Conservation (phyloP, 37 sponge, comb jelly and placozoan species). For the Spongilla lacustris region DNA sequence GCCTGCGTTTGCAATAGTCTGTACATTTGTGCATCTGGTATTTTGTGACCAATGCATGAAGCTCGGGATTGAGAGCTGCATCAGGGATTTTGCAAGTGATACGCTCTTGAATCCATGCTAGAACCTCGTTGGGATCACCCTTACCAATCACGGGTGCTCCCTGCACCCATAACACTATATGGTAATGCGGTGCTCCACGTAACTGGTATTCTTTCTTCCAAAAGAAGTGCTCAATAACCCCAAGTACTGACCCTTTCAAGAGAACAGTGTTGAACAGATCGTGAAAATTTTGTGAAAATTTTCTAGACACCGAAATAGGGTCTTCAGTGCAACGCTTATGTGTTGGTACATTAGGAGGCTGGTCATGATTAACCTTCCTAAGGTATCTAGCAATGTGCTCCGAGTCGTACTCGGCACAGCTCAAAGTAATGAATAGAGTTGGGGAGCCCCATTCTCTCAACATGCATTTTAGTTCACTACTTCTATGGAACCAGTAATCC, state of each 20-base stretch:
- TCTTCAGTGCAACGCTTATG: constrained; percentile 62
- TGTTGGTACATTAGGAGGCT: background rate
- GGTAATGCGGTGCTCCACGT: constrained; percentile 63
- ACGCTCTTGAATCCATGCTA: constrained; percentile 56
- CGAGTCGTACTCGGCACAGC: too few relatives aligned
- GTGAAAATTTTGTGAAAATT: constrained; percentile 51
- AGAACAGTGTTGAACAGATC: too few relatives aligned
- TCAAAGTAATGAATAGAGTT: constrained; percentile 32
- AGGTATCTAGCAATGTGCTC: constrained; percentile 34
- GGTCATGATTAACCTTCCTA: constrained; percentile 35
- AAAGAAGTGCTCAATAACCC: constrained; percentile 43
- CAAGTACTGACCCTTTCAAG: constrained; percentile 33
- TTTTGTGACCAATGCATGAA: constrained; percentile 55
- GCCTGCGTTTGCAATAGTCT: constrained; percentile 40
- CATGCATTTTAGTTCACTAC: constrained; percentile 58
- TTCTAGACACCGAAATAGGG: constrained; percentile 50
- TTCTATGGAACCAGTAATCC: constrained; percentile 47
- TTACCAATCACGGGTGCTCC: constrained; percentile 58
- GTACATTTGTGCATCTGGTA: constrained; percentile 28
- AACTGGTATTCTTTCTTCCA: constrained; percentile 40
- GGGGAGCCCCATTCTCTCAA: too few relatives aligned
- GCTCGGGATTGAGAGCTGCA: constrained; percentile 29
- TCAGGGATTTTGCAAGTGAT: constrained; percentile 70
- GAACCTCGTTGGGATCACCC: too few relatives aligned
- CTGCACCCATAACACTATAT: constrained; percentile 47